Evolutionary conservation across 2,888 invertebrate genomes (phyloP), one percentile per base, ranked within the genome.

Genomic region (Plagodis dolabraria): DNA sequence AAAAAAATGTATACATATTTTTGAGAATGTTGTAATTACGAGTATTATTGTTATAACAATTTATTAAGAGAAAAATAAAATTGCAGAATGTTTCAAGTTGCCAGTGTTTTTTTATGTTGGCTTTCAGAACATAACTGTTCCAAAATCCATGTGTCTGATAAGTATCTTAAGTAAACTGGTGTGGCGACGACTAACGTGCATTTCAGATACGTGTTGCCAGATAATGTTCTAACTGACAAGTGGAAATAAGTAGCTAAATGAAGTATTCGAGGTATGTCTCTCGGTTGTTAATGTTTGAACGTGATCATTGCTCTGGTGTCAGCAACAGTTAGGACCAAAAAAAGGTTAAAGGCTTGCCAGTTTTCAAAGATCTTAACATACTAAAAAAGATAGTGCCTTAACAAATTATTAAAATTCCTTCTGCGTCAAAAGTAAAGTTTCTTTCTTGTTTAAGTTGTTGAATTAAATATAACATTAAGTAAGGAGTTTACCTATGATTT

Each of bases 171-270:
- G 76, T 79, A 77, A 79, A 80, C 79, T 76, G 78, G 76, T 82
- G 76, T 67, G 73, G 70, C 75, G 73, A 72, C 74, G 75, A 80
- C 81, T 83, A 82, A 85, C 60, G 81, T 75, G 76, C 70, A 72
- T 73, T 74, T 76, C 74, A 76, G 83, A 82, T 82, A 76, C 76
- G 70, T 72, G 72, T 70, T 67, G 68, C 70, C 73, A 74, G 85
- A 86, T 86, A 86, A 77, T 74, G 73, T 72, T 71, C 68, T 40
- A 76, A 73, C 79, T 86, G 85, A 85, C 86, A 83, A 79, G 81
- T 83, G 77, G 79, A 72, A 74, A 75, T 53, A 53, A 76, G 81
- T 79, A 76, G 80, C 75, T 71, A 67, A 77, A 78, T 74, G 70
- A 72, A 75, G 70, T 75, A 72, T 71, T 74, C 75, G 69, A 60